Evolutionary conservation across 2,113 vertebrate species (phyloP), one percentile per base, ranked within the genome.

Genomic region (Aythya baeri): DNA sequence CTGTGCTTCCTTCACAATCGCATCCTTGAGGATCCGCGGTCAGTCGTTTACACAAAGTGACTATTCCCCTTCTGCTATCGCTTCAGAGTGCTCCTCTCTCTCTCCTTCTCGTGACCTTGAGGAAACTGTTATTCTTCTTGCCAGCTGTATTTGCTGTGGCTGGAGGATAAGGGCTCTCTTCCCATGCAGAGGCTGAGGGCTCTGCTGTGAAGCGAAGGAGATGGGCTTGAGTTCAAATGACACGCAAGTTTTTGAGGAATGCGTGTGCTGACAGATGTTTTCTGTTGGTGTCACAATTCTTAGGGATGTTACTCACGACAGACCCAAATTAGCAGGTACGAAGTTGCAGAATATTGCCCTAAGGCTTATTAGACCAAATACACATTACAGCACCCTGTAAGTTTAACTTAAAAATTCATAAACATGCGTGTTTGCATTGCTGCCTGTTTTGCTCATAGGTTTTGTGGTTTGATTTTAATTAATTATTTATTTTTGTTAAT

Each of bases 221-320:
- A 29, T 46, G 12, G 23, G 32, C 34, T 92, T 72, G 31, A 79
- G 59, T 85, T 89, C 63, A n/a, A 8, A 86, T 86, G 82, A 31
- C 12, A 2, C 2, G 50, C 3, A 18, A 41, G 74, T n/a, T 77
- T 72, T 76, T 66, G 29, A 75, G 54, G 44, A 8, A 2, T 32
- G 3, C 14, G 8, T 1, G 0, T 85, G n/a, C 52, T 20, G 32
- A 1, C 63, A 57, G 12, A 31, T 0, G 0, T 43, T 54, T 54
- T 65, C 22, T 72, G 17, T 75, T 74, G 23, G 22, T 89, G 55
- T 67, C 11, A 46, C 0, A 0, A 38, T 82, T 71, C 31, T 57
- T 74, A 71, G 50, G 63, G 75, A 26, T 62, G 25, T 67, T 83
- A n/a, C 4, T 17, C 36, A 36, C n/a, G 21, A 83, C 65, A 76